Evolutionary conservation across 2,113 vertebrate species (phyloP).

Genomic region (Heteronetta atricapilla): DNA sequence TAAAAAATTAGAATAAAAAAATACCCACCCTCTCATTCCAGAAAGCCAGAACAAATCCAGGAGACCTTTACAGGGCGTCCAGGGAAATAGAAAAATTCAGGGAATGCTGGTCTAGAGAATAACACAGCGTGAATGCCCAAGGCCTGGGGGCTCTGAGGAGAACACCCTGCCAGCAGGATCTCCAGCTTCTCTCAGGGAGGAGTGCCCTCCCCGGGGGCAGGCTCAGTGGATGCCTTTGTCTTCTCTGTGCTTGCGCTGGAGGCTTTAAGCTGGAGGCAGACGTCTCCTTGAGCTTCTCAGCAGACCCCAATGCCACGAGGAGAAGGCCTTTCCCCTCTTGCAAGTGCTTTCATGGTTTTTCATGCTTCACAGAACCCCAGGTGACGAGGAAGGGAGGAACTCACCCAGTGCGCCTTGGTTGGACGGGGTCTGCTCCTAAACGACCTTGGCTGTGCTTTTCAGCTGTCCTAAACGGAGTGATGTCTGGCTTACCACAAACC

Average conservation of each 20-base stretch:
- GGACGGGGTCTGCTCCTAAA: rapidly evolving
- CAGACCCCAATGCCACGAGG: neutral
- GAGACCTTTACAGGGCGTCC: neutral
- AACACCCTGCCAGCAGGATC: neutral
- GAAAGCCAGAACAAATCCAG: neutral
- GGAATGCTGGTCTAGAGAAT: neutral
- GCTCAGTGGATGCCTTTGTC: rapidly evolving
- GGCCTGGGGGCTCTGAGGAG: neutral
- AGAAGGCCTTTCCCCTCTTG: neutral
- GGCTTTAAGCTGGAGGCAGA: neutral
- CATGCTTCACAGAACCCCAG: neutral
- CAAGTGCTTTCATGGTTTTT: neutral
- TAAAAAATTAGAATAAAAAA: neutral
- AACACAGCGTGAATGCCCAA: neutral
- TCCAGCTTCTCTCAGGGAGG: neutral
- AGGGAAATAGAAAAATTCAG: neutral
- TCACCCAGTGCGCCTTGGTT: rapidly evolving
- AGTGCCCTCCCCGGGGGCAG: neutral
- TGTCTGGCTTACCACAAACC: neutral
- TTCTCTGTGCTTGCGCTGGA: neutral
- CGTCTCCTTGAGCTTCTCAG: neutral
- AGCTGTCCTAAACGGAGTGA: neutral
- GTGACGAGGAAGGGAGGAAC: rapidly evolving
- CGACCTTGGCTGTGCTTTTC: rapidly evolving
- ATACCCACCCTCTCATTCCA: neutral